A percentile compares a stretch with the other conserved stretches of the same genome.
Evolutionary conservation across 2,797 vertebrate species (phyloP).

Genomic region (Bradypus variegatus): DNA sequence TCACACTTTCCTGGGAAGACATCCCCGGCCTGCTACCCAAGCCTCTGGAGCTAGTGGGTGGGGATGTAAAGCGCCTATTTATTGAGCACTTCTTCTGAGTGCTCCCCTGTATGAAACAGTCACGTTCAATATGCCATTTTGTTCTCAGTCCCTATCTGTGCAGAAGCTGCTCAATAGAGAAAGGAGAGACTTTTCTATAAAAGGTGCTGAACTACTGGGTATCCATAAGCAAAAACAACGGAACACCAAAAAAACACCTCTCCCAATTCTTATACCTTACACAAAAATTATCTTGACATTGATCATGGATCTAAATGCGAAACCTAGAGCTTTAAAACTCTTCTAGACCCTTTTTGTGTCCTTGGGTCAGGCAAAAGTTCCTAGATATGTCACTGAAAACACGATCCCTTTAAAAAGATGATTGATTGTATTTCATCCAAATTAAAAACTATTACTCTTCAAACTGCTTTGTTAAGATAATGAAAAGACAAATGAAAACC

Average conservation of each 20-base stretch:
- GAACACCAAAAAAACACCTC: not conserved
- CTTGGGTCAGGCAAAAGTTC: too few relatives aligned
- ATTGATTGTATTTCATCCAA: not conserved
- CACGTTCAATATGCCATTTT: not conserved
- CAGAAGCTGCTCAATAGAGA: not conserved
- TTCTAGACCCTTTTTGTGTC: not conserved
- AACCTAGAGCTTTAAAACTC: not conserved
- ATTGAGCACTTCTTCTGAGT: not conserved
- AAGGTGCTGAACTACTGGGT: not conserved
- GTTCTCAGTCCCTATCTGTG: too few relatives aligned
- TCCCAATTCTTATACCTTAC: not conserved
- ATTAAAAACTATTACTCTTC: not conserved
- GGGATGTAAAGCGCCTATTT: not conserved
- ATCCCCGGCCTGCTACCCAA: fast-evolving
- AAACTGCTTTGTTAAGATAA: not conserved
- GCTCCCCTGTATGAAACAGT: fast-evolving
- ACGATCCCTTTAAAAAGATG: not conserved
- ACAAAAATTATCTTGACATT: fast-evolving
- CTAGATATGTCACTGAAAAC: fast-evolving
- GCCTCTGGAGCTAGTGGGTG: not conserved
- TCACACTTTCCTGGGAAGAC: fast-evolving
- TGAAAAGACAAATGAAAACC: not conserved
- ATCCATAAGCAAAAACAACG: not conserved
- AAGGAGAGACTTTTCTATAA: not conserved
- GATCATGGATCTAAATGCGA: not conserved